A percentile compares a stretch with the other conserved stretches of the same genome.
These are phyloP conservation scores for Drosophila glabriapex DNA, from an alignment of 2,888 invertebrate genomes.

Conservation along the genomic window DNA sequence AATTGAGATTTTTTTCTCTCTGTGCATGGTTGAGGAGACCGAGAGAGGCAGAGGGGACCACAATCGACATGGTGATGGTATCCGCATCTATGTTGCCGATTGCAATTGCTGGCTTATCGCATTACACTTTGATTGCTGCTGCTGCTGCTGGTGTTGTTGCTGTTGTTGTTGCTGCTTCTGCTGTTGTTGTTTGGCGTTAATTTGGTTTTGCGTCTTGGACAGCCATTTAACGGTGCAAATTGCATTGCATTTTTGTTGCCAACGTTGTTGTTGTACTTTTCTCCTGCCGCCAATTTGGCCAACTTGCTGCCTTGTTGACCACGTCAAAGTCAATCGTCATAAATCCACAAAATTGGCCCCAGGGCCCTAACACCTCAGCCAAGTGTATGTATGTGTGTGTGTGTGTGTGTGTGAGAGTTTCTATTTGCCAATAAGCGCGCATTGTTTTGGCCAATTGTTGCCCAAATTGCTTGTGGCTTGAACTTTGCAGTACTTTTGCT, in stretches of 20 bases:
- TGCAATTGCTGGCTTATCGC: constrained; percentile 69
- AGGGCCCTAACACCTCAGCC: constrained; percentile 46
- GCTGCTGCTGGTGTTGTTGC: constrained; percentile 41
- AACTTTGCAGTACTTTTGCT: constrained; percentile 33
- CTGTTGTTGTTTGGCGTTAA: constrained; percentile 63
- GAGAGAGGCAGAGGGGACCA: not conserved
- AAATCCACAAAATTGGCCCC: constrained; percentile 63
- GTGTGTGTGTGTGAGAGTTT: not conserved
- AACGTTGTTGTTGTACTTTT: constrained; percentile 14
- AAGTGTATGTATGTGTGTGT: constrained; percentile 22
- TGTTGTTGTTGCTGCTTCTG: constrained; percentile 38
- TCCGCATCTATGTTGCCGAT: constrained; percentile 57
- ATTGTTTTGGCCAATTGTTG: constrained; percentile 65
- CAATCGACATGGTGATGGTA: constrained; percentile 33
- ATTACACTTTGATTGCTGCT: constrained; percentile 67
- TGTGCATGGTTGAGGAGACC: not conserved
- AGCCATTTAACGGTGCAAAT: constrained; percentile 79
- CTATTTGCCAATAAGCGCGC: constrained; percentile 40
- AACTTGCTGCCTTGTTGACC: constrained; percentile 42
- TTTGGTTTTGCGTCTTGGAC: constrained; percentile 73
- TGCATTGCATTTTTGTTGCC: constrained; percentile 54
- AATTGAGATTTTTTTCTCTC: not conserved
- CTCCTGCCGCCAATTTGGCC: constrained; percentile 36
- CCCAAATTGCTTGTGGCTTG: constrained; percentile 71
- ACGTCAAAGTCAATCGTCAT: constrained; percentile 69